Evolutionary conservation across 2,113 vertebrate species (phyloP).

Genomic region (Nyctibius bracteatus): DNA sequence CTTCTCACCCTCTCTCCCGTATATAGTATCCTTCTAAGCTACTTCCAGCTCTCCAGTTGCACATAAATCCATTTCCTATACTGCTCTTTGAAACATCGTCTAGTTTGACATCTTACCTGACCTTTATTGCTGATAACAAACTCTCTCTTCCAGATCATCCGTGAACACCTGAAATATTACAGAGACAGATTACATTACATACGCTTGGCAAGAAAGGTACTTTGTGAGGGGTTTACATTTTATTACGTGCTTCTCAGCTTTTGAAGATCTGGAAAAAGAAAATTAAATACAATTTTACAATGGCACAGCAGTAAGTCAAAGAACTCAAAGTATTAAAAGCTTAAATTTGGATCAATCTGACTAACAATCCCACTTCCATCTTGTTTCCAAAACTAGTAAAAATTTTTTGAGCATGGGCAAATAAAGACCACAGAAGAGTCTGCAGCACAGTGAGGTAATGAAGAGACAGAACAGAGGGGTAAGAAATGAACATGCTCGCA

Average conservation of each 20-base stretch:
- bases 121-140: conserved; percentile 4
- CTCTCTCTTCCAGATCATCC: background rate
- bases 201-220: background rate
- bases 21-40: background rate
- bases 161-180: background rate
- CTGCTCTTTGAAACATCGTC: background rate
- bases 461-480: background rate
- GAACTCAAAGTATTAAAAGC: background rate
- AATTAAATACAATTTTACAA: background rate
- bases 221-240: conserved; percentile 11
- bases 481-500: background rate
- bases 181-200: background rate
- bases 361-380: background rate
- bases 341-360: background rate
- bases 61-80: background rate
- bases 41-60: background rate
- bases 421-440: background rate
- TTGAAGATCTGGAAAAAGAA: background rate
- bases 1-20: background rate
- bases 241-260: background rate
- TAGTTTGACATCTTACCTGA: background rate
- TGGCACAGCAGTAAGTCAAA: background rate
- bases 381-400: background rate
- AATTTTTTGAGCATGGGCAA: background rate
- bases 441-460: background rate